These are phyloP conservation scores for Bursaphelenchus okinawaensis DNA, from an alignment of 2,888 invertebrate species.

Conservation along the genomic window DNA sequence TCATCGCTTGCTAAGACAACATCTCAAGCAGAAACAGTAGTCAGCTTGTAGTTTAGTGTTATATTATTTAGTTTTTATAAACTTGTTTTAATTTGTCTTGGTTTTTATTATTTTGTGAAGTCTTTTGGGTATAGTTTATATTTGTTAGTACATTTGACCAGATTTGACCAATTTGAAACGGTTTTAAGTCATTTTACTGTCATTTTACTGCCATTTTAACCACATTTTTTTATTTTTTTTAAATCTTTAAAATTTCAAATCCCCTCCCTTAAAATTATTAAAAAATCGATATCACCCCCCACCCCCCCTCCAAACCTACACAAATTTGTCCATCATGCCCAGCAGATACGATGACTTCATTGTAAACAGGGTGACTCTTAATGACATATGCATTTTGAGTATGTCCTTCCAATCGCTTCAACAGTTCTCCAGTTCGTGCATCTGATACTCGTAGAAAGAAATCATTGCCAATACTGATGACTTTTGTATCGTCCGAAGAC, in stretches of 20 bases:
- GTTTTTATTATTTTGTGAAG: background rate
- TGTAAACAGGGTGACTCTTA: constrained; percentile 81
- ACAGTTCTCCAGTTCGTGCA: constrained; percentile 59
- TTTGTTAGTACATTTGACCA: no score
- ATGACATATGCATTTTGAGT: constrained; percentile 87
- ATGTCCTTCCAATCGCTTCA: constrained; percentile 66
- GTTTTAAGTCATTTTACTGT: no score
- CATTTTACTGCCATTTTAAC: no score
- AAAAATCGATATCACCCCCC: no score
- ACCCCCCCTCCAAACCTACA: constrained; percentile 20
- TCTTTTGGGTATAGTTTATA: no score
- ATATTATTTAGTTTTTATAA: background rate
- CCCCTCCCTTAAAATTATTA: no score
- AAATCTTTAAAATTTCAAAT: no score
- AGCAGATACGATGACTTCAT: constrained; percentile 71
- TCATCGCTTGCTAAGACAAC: background rate
- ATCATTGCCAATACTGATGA: constrained; percentile 86
- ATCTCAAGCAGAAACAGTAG: background rate
- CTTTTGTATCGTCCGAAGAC: constrained; percentile 79
- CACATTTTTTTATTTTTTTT: no score
- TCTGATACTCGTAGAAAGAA: constrained; percentile 72
- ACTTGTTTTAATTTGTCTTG: background rate
- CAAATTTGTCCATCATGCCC: constrained; percentile 84
- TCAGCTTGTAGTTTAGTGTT: no score
- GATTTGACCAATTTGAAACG: no score